Evolutionary conservation across 2,888 invertebrate species (phyloP), one percentile per base, ranked within the genome.

Genomic region (Rhagium mordax): DNA sequence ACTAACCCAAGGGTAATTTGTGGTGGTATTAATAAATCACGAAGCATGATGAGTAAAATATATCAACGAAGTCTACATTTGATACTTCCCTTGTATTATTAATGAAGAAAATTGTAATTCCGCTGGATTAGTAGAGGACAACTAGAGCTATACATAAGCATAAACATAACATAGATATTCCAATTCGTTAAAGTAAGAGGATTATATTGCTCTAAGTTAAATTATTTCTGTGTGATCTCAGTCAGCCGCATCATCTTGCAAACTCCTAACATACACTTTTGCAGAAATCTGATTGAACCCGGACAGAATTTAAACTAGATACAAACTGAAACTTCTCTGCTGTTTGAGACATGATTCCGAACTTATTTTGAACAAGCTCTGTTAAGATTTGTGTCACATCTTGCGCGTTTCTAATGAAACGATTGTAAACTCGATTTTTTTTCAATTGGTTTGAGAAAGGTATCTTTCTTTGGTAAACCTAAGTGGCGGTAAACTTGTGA

Each of bases 341-440:
- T 51, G 18, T 51, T 18, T 18, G 27, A 57, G 27, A 57, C 55
- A 57, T 57, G 27, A 27, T 27, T 1, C 27, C 27, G 27, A 57
- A 57, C 27, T 57, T 16, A 57, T 24, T 57, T 27, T 13, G 24
- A 57, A 27, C 55, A 4, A 24, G n/a, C n/a, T 16, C 7, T 51
- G 18, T 57, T 57, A 57, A 57, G 55, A 57, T 27, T 57, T 27
- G 27, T 27, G 27, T 57, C 55, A 57, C 55, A 57, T 15, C 8
- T 27, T 24, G 55, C 55, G 15, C 24, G 15, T 27, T n/a, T 41
- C 55, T 57, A 57, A 57, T 57, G 55, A 57, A 57, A 27, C 27
- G n/a, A 57, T n/a, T 24, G 55, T 57, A 57, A 57, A 57, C 55
- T 53, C 8, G 55, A 57, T 57, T 53, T 53, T 53, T 33, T 57